Percentiles rank a stretch among this genome's conserved stretches.
Evolutionary conservation across 2,888 invertebrate genomes (phyloP).

Genomic region (Empis stercorea): DNA sequence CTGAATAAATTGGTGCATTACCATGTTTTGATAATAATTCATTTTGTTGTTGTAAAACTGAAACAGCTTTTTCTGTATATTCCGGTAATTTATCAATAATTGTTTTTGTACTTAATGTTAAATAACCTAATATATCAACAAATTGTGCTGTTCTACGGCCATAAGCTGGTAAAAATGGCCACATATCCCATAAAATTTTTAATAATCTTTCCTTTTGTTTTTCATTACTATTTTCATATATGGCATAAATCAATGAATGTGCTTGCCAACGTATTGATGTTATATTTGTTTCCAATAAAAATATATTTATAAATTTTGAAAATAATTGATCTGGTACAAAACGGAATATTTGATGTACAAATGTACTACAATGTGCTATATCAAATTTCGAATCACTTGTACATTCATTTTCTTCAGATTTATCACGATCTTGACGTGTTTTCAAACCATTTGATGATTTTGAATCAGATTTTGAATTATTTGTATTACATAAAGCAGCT

Average conservation of each 20-base stretch:
- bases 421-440: slow-evolving; percentile 47
- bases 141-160: slow-evolving; percentile 93
- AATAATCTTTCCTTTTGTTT: slow-evolving; percentile 67
- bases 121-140: slow-evolving; percentile 90
- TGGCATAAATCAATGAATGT: slow-evolving; percentile 70
- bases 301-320: slow-evolving; percentile 68
- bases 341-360: slow-evolving; percentile 58
- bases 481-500: slow-evolving; percentile 62
- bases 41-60: slow-evolving; percentile 78
- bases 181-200: slow-evolving; percentile 78
- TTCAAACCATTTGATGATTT: slow-evolving; percentile 22
- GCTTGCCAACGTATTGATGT: slow-evolving; percentile 92
- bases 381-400: slow-evolving; percentile 47
- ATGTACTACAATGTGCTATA: slow-evolving; percentile 50
- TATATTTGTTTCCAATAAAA: slow-evolving; percentile 85
- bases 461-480: slow-evolving; percentile 19
- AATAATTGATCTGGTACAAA: slow-evolving; percentile 40
- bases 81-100: slow-evolving; percentile 52
- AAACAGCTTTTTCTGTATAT: slow-evolving; percentile 77
- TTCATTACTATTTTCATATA: slow-evolving; percentile 71
- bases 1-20: slow-evolving; percentile 85
- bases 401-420: slow-evolving; percentile 51
- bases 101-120: slow-evolving; percentile 73
- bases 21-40: slow-evolving; percentile 80
- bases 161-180: slow-evolving; percentile 80